Base-by-base conservation (phyloP, 2,113 vertebrate species). In the Hippocampus abdominalis region DNA sequence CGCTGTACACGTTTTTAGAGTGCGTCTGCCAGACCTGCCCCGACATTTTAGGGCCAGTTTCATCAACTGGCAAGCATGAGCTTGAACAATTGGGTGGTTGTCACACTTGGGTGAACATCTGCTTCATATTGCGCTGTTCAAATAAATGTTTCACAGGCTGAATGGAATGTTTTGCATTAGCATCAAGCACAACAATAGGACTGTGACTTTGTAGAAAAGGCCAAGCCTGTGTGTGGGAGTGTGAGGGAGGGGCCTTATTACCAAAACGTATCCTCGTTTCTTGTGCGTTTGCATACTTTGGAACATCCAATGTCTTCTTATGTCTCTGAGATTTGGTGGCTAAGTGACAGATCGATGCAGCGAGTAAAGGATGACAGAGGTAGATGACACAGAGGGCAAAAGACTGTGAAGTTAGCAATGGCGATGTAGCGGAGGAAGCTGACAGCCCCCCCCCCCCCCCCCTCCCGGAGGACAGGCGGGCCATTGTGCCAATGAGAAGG, bases 401-500 rank as follows among this genome's bases (percentile, higher is more conserved):
- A 66, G 62, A 66, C 62, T 70, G 21, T 29, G 62, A 54, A 66
- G 60, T 70, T 60, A 66, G 51, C 62, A 60, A 23, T 73, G 25
- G 59, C 7, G 32, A 56, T 71, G 32, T 1, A 53, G 69, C 32
- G 40, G 70, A 59, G 46, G 75, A 68, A 68, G 75, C 25, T 79
- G 79, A 89, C 72, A 76, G 75, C 73, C 72, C 66, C 76, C 68
- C 49, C 42, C 72, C 70, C 66, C 76, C 68, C 44, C 42, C 70
- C 68, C 44, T 11, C 70, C 49, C 10, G 66, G 72, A 81, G 63
- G 71, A 67, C 11, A n/a, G 69, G 32, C 21, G 9, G 64, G 44
- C 72, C 69, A 74, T 73, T 68, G 81, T 77, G 80, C 61, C 77
- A 81, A 85, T 74, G 64, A 84, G 65, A 72, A 65, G 69, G 62